Conservation (phyloP, 2,113 vertebrate genomes). For the Tympanuchus pallidicinctus region DNA sequence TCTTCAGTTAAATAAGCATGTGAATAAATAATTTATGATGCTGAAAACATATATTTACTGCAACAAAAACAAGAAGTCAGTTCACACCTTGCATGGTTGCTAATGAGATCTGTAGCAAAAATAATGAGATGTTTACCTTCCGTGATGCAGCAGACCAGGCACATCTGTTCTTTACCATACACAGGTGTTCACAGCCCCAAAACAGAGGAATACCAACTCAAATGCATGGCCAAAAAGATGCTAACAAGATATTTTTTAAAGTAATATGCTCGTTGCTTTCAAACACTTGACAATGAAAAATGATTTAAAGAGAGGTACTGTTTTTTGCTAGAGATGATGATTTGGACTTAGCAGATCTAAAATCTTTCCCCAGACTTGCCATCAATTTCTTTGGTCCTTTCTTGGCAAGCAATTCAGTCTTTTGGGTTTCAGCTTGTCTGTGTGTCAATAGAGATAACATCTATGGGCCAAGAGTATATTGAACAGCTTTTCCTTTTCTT, state of each 20-base stretch:
- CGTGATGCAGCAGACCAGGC: neutral
- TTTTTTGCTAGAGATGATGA: neutral
- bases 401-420: neutral
- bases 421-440: neutral
- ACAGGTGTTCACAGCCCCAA: neutral
- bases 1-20: neutral
- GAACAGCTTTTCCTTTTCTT: neutral
- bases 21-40: neutral
- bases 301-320: neutral
- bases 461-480: neutral
- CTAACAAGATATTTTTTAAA: neutral
- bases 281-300: neutral
- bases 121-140: slow-evolving; percentile 24
- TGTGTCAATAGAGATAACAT: slow-evolving; percentile 21
- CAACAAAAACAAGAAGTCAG: neutral
- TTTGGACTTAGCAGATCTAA: neutral
- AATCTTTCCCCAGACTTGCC: neutral
- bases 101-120: slow-evolving; percentile 18
- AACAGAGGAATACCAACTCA: neutral
- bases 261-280: neutral
- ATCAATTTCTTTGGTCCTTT: neutral
- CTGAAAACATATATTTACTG: neutral
- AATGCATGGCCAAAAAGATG: neutral
- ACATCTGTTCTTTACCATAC: neutral
- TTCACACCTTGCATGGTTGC: neutral